Percentiles rank a stretch among this genome's conserved stretches.
Evolutionary conservation across 2,113 vertebrate species (phyloP).

Genomic region (Andinoacara biseriatus): DNA sequence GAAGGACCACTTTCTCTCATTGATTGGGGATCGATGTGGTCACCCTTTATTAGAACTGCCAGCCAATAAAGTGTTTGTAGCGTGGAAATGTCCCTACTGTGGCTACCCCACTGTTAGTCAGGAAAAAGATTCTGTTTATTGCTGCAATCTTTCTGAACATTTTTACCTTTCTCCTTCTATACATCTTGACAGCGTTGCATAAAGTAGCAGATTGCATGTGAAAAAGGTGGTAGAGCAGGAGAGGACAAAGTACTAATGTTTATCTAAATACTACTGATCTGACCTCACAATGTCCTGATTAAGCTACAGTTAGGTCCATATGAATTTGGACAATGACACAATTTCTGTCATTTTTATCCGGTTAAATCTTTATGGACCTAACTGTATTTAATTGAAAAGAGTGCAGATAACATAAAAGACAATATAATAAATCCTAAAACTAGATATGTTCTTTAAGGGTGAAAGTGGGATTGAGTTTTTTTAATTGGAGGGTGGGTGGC

Average conservation of each 20-base stretch:
- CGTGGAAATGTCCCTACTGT: constrained; percentile 10
- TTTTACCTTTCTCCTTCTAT: neutral
- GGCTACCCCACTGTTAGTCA: constrained; percentile 18
- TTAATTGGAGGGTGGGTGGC: too few species aligned
- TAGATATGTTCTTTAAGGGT: too few species aligned
- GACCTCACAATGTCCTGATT: neutral
- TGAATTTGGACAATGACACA: too few species aligned
- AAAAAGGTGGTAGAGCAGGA: neutral
- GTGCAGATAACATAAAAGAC: too few species aligned
- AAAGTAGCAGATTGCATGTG: neutral
- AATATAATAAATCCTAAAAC: too few species aligned
- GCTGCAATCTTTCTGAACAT: neutral
- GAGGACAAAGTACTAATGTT: neutral
- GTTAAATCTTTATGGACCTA: too few species aligned
- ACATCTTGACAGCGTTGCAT: neutral
- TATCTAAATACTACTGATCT: neutral
- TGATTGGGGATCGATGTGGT: neutral
- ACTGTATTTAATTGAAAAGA: too few species aligned
- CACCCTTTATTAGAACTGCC: constrained; percentile 29
- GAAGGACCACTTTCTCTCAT: neutral
- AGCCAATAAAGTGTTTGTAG: constrained; percentile 7
- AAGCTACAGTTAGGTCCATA: neutral
- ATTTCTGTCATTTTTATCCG: too few species aligned
- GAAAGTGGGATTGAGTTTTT: too few species aligned
- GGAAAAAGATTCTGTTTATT: constrained; percentile 7